Conservation (phyloP, 2,888 invertebrate species). For the Drosophila lutescens region DNA sequence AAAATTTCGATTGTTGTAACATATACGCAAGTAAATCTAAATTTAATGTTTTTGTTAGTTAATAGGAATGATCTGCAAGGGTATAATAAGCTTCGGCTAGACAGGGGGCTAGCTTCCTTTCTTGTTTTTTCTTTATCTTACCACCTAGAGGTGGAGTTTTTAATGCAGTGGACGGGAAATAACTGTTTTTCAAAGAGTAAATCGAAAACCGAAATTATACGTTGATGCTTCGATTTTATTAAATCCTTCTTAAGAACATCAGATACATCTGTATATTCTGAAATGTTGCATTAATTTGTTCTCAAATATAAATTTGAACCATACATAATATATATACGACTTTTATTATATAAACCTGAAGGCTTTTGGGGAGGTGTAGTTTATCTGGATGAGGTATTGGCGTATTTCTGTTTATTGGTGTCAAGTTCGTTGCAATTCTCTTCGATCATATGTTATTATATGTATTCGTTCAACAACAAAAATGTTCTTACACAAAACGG, state of each 20-base stretch:
- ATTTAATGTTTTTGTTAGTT: no score
- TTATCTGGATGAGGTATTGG: conserved; percentile 43
- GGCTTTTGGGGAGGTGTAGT: conserved; percentile 52
- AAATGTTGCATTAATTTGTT: conserved; percentile 56
- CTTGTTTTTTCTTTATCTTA: no score
- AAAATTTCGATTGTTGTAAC: no score
- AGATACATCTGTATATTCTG: conserved; percentile 25
- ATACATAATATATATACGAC: conserved; percentile 37
- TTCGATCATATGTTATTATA: conserved; percentile 40
- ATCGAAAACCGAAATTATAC: not conserved
- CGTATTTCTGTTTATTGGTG: conserved; percentile 20
- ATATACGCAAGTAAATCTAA: no score
- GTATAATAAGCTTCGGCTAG: no score
- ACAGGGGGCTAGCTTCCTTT: no score
- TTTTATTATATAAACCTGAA: conserved; percentile 36
- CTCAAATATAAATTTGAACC: conserved; percentile 70
- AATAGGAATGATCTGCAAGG: no score
- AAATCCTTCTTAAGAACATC: conserved; percentile 32
- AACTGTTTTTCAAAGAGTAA: no score
- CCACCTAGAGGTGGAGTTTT: no score
- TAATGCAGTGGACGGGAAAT: no score
- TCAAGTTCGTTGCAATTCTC: conserved; percentile 60
- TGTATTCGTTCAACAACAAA: not conserved
- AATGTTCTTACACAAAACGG: no score
- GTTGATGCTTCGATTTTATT: conserved; percentile 35